Base-by-base conservation (phyloP, 2,113 vertebrate genomes). In the Monopterus albus region DNA sequence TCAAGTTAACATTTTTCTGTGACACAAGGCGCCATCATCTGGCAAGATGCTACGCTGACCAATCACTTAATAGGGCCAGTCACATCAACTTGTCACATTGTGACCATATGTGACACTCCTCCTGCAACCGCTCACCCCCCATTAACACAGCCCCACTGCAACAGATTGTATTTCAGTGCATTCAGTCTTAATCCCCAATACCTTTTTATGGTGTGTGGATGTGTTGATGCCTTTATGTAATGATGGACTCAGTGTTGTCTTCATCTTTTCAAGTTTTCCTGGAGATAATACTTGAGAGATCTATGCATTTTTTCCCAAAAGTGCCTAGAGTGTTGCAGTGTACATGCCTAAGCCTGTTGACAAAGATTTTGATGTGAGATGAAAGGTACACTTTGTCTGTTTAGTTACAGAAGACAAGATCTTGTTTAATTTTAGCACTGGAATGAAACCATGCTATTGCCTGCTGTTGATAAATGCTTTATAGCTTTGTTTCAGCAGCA, bases 401-500 rank as follows among this genome's bases (percentile, higher is more conserved):
- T 42, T 75, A 39, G 29, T 45, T 13, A 15, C 62, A 26, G 45
- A 73, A 18, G 21, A 33, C 58, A 40, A 52, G 28, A 58, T 57
- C 21, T 21, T 21, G 51, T 72, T 26, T 46, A 73, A 53, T 73
- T 72, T 68, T 51, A 64, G 39, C 11, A 1, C 8, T 0, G 50
- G 33, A 73, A 77, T 66, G 49, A 69, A 71, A 62, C 36, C 13
- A 6, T 45, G 57, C 23, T 50, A 6, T 68, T 31, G 20, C 21
- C 1, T 11, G 50, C 61, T 76, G 73, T 65, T 83, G 67, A 74
- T 67, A 36, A 72, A 75, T 73, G 66, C 64, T 50, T 20, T 4
- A 21, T 42, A 52, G 59, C 52, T 64, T 52, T 20, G 33, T 53
- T 53, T 64, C 59, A 40, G 35, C 73, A 84, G 73, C 50, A 63